These are phyloP conservation scores for Falco novaeseelandiae DNA, from an alignment of 2,797 vertebrate species.

Conservation along the genomic window DNA sequence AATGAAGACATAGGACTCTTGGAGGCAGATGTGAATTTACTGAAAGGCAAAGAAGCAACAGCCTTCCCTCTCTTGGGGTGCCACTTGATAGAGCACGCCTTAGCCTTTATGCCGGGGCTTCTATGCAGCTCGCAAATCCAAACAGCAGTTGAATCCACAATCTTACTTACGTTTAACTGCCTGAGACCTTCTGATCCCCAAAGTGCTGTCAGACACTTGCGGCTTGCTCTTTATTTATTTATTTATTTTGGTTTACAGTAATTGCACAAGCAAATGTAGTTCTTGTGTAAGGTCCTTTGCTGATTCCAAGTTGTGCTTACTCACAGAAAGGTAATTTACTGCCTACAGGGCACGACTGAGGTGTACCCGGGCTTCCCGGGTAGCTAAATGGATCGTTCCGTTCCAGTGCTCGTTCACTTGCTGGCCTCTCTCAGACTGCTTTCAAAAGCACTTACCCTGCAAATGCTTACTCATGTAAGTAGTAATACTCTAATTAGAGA, in stretches of 20 bases:
- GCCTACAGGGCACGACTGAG: not conserved
- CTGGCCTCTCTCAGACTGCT: constrained; percentile 11
- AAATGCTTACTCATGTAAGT: constrained; percentile 57
- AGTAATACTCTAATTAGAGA: constrained; percentile 50
- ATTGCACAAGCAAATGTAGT: not conserved
- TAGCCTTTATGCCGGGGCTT: not conserved
- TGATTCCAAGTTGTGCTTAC: constrained; percentile 3
- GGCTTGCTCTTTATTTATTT: not conserved
- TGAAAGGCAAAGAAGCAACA: not conserved
- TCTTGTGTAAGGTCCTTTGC: not conserved
- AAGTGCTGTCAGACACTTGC: not conserved
- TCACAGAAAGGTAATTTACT: constrained; percentile 43
- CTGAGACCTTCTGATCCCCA: not conserved
- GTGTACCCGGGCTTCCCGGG: not conserved
- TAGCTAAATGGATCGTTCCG: constrained; percentile 53
- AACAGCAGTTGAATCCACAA: not conserved
- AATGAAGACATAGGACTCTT: not conserved
- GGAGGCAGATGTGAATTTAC: not conserved
- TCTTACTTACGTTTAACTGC: not conserved
- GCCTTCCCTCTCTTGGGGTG: not conserved
- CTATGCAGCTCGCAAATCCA: not conserved
- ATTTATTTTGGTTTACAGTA: not conserved
- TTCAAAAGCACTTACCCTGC: constrained; percentile 19
- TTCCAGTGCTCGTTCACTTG: constrained; percentile 34
- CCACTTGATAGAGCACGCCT: not conserved